Base-by-base conservation (phyloP, 1,140 invertebrate genomes). In the Drosophila funebris region DNA sequence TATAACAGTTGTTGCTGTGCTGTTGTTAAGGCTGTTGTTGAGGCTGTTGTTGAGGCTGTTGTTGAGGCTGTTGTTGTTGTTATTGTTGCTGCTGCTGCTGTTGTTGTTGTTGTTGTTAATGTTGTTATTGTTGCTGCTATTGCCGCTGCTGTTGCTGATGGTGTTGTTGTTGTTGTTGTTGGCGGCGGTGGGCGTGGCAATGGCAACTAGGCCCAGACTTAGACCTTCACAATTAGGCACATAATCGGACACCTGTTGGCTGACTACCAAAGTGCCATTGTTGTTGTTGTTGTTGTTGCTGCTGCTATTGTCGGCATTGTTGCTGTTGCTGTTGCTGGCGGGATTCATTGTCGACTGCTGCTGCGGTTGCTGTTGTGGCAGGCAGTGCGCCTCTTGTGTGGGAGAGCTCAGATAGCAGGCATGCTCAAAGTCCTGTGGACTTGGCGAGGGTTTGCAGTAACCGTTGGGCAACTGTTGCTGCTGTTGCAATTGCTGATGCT, bases 381-480 rank as follows among this genome's bases (percentile, higher is more conserved):
- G 60, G 56, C 24, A 82, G 20, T 62, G 73, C 3, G 66, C 68
- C 27, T 90, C 79, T 61, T 91, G 90, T 24, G 87, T 87, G 39
- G 87, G 87, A 11, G 87, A 90, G 53, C 70, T 78, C 14, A 90
- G 48, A 46, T 90, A 90, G 33, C 90, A 85, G 7, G 90, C 71
- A 29, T 85, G 82, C 56, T 85, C 82, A 18, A 87, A 88, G 33
- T 91, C 90, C 41, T 91, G 90, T 43, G 82, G 69, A 48, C 77
- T 90, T 20, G 90, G 90, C 56, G 90, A 91, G 0, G 90, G 88
- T 43, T 91, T 91, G 64, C 90, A 91, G 44, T 91, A 91, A 31
- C 90, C 90, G 63, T 76, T 90, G 33, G 90, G 90, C 58, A 91
- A 62, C 20, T 76, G 76, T 29, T 80, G 69, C 18, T 54, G 69